Evolutionary conservation across 2,113 vertebrate genomes (phyloP), one percentile per base, ranked within the genome.

Genomic region (Gymnarchus niloticus): DNA sequence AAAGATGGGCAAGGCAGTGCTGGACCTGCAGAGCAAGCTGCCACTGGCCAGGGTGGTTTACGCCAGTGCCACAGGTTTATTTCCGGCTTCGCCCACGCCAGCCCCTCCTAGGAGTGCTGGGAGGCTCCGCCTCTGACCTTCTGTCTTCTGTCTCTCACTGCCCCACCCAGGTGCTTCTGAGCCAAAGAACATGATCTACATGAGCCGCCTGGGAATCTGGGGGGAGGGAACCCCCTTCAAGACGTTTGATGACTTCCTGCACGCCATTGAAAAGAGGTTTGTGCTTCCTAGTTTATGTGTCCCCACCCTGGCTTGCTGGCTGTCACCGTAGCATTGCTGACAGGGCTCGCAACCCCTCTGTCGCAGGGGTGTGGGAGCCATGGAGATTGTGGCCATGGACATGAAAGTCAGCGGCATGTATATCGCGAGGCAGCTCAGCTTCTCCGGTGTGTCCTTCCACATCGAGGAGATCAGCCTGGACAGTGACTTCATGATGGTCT

Each of bases 371-470:
- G 97, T 99, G 0, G 98, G 98, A 0, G 98, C 98, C 0, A 99
- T 99, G 98, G 98, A 99, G 92, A 99, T 99, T 0, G 98, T 99
- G 85, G 98, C 98, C 37, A 99, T 99, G 98, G 98, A 99, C 90
- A 99, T 99, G 98, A 99, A 99, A 90, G 97, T 99, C 90, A 99
- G 97, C 2, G 98, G 98, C 83, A 98, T 99, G 98, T 99, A 99
- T 95, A 99, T 99, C 0, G 98, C 98, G 2, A 94, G 98, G 89
- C 98, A 99, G 94, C 96, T 99, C 90, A 99, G 98, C 92, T 99
- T 99, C 92, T 96, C 96, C 0, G 98, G 98, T 0, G 98, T 99
- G 80, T 97, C 97, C 49, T 99, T 99, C 94, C 94, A 95, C 54
- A 96, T 99, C 0, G 98, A 99, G 92, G 98, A 99, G 93, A 99